phyloP scores from a whole-genome alignment of 2,888 invertebrate species.

The Argyresthia albistria region DNA sequence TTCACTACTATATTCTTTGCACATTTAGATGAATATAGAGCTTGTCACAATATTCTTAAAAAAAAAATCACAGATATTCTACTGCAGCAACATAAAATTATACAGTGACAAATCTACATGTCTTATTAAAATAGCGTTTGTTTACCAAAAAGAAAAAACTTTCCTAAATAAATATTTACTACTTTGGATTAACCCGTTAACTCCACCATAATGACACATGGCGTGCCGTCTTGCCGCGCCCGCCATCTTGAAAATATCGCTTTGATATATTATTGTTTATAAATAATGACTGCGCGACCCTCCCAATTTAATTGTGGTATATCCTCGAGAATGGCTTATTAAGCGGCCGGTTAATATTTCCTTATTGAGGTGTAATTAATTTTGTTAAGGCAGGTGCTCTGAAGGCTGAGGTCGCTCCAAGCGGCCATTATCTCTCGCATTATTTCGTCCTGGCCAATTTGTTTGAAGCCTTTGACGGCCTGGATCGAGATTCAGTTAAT shows the following conservation, averaged over 20 bases:
- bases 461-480: constrained; percentile 62
- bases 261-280: constrained; percentile 72
- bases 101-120: too few species aligned
- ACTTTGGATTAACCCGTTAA: not conserved
- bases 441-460: constrained; percentile 65
- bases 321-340: constrained; percentile 67
- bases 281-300: constrained; percentile 64
- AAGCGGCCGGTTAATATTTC: constrained; percentile 68
- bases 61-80: too few species aligned
- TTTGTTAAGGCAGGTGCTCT: constrained; percentile 64
- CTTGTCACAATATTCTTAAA: too few species aligned
- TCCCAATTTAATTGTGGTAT: constrained; percentile 69
- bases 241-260: constrained; percentile 69
- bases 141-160: too few species aligned
- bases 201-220: constrained; percentile 22
- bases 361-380: constrained; percentile 69
- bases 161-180: too few species aligned
- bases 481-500: constrained; percentile 52
- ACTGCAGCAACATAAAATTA: not conserved
- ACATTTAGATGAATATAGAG: too few species aligned
- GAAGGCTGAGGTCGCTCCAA: constrained; percentile 34
- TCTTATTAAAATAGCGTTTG: not conserved
- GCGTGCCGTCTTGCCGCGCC: constrained; percentile 32
- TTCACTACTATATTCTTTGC: too few species aligned
- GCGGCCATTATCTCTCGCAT: constrained; percentile 59